Evolutionary conservation across 2,888 invertebrate genomes (phyloP).

Genomic region (Oasisia sp.): DNA sequence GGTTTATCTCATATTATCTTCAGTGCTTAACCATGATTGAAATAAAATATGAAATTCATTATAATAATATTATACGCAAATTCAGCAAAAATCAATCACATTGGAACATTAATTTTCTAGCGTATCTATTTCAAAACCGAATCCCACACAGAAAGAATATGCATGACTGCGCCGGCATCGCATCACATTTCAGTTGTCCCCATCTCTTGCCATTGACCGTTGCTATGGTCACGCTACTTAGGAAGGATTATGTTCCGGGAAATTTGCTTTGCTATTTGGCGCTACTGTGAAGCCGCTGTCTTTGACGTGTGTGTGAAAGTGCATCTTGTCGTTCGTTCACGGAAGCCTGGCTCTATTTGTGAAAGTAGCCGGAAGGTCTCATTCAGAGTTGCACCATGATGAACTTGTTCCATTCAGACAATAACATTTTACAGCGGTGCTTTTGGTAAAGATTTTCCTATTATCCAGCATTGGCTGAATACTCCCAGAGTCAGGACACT

Average conservation of each 20-base stretch:
- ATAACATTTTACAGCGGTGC: background rate
- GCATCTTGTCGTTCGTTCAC: background rate
- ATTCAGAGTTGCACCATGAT: background rate
- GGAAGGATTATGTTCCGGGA: background rate
- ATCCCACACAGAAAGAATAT: background rate
- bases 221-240: background rate
- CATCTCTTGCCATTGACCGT: conserved; percentile 10
- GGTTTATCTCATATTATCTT: no score
- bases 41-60: no score
- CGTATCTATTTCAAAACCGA: background rate
- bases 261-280: background rate
- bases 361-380: background rate
- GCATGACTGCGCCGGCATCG: background rate
- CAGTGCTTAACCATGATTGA: no score
- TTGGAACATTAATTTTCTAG: background rate
- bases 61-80: background rate
- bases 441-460: background rate
- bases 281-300: background rate
- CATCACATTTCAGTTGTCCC: background rate
- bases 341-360: background rate
- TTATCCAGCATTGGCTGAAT: background rate
- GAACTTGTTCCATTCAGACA: background rate
- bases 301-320: background rate
- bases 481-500: background rate
- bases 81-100: background rate